Evolutionary conservation across 2,888 invertebrate genomes (phyloP).

Genomic region (Leptinotarsa haldemani): DNA sequence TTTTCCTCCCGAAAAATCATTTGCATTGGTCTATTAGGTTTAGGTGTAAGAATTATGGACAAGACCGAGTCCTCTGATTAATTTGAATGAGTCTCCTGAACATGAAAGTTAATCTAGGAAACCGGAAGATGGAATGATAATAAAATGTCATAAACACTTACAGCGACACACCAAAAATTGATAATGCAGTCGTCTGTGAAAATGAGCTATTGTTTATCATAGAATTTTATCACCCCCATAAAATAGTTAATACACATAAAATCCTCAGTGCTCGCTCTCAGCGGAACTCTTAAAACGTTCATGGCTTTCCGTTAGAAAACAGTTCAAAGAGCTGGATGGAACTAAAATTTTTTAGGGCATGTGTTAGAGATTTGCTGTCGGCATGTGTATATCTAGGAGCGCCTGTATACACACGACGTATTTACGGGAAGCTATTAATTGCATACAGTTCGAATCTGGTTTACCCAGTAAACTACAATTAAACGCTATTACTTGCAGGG

Average conservation of each 20-base stretch:
- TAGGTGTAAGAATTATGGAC: too few relatives aligned
- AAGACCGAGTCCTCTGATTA: too few relatives aligned
- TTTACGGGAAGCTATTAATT: conserved; percentile 57
- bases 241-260: conserved; percentile 25
- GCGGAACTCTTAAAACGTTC: conserved; percentile 31
- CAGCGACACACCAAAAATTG: conserved; percentile 8
- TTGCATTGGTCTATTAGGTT: too few relatives aligned
- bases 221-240: conserved; percentile 19
- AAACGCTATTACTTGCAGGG: background rate
- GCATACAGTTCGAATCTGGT: conserved; percentile 46
- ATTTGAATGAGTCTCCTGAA: too few relatives aligned
- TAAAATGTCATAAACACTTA: conserved; percentile 1
- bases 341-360: conserved; percentile 50
- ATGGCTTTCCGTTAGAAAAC: conserved; percentile 38
- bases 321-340: conserved; percentile 26
- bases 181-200: background rate
- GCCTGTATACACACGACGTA: conserved; percentile 52
- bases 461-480: background rate
- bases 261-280: conserved; percentile 23
- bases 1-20: too few relatives aligned
- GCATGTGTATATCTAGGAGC: conserved; percentile 51
- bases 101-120: background rate
- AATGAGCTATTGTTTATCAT: conserved; percentile 24
- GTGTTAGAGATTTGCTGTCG: conserved; percentile 50
- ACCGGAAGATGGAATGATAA: conserved; percentile 14